A percentile compares a stretch with the other conserved stretches of the same genome.
Conservation (phyloP, 2,113 vertebrate species). For the Galeopterus variegatus region DNA sequence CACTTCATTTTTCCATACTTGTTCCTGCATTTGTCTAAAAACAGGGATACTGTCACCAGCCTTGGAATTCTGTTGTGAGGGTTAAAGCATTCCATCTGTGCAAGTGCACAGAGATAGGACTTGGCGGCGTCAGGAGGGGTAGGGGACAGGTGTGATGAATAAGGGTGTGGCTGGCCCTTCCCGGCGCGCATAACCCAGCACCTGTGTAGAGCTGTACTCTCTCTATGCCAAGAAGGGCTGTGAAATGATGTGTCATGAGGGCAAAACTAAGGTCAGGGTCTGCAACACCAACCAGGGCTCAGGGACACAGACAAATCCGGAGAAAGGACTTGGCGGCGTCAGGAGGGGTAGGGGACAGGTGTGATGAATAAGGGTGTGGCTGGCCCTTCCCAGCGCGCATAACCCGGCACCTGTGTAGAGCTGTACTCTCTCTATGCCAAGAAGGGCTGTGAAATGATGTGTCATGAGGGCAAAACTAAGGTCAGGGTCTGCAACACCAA, state of each 20-base stretch:
- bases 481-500: background rate
- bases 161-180: background rate
- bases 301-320: background rate
- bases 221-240: background rate
- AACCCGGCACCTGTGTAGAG: background rate
- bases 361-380: background rate
- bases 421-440: background rate
- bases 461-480: background rate
- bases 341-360: background rate
- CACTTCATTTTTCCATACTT: background rate
- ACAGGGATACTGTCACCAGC: background rate
- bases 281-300: background rate
- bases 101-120: fast-evolving
- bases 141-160: background rate
- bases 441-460: background rate
- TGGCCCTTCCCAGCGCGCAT: background rate
- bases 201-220: background rate
- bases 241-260: background rate
- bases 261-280: background rate
- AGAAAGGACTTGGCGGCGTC: background rate
- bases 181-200: background rate
- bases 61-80: background rate
- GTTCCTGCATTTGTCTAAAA: background rate
- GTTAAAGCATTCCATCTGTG: too few species aligned
- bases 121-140: background rate